Evolutionary conservation across 2,888 invertebrate species (phyloP).

Genomic region (Acanthosepion lycidas): DNA sequence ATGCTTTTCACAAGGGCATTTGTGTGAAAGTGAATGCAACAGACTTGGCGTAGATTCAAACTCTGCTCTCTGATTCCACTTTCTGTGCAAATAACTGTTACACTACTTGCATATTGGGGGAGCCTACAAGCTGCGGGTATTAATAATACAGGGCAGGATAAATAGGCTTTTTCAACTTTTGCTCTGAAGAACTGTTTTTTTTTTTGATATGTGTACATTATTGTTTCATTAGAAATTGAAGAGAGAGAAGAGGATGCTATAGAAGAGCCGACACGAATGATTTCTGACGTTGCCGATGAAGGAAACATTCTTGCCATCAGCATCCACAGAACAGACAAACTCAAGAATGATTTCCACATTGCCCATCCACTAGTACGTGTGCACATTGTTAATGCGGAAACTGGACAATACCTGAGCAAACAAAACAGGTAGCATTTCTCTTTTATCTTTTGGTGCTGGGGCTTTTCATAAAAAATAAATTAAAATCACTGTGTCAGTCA

Average conservation of each 20-base stretch:
- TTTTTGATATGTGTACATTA: not conserved
- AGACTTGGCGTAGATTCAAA: too few species aligned
- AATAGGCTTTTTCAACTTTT: too few species aligned
- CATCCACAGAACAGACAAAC: conserved; percentile 79
- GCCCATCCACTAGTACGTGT: conserved; percentile 81
- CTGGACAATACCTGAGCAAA: conserved; percentile 78
- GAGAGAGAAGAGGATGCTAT: not conserved
- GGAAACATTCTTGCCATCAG: conserved; percentile 76
- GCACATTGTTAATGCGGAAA: conserved; percentile 78
- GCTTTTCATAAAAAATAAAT: too few species aligned
- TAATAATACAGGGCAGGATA: too few species aligned
- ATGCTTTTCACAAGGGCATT: too few species aligned
- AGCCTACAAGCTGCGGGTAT: too few species aligned
- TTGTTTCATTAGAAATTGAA: not conserved
- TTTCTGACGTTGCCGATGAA: conserved; percentile 64
- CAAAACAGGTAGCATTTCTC: conserved; percentile 73
- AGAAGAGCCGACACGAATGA: not conserved
- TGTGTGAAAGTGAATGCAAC: too few species aligned
- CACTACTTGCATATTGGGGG: too few species aligned
- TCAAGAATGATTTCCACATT: conserved; percentile 79
- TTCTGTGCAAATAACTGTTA: too few species aligned
- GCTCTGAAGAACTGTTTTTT: not conserved
- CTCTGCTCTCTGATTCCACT: too few species aligned
- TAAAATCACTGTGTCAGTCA: too few species aligned
- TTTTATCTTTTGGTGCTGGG: not conserved